Percentiles rank a stretch among this genome's conserved stretches.
These are phyloP conservation scores for Hydrozoanthus gracilis DNA, from an alignment of 92 coral and sea anemone species.

Conservation along the genomic window DNA sequence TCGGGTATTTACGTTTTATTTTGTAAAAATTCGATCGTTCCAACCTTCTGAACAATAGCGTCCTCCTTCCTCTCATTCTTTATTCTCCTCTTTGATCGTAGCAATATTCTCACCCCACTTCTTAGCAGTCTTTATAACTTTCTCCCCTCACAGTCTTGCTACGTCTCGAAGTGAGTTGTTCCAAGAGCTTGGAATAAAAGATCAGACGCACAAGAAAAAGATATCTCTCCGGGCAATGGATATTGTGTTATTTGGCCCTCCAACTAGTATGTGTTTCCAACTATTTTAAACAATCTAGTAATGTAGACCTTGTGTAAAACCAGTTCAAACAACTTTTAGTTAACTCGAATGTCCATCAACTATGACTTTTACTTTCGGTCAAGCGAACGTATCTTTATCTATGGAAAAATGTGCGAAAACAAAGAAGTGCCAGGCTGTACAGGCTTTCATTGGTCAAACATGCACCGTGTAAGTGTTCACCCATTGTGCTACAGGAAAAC, in stretches of 20 bases:
- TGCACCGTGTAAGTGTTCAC: not conserved
- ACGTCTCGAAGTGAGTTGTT: conserved; percentile 54
- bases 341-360: too few species aligned
- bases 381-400: too few species aligned
- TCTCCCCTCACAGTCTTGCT: conserved; percentile 37
- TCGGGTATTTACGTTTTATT: too few species aligned
- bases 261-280: conserved; percentile 9
- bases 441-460: not conserved
- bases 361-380: too few species aligned
- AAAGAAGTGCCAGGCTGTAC: not conserved
- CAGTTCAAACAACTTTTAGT: not conserved
- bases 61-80: not conserved
- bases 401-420: too few species aligned
- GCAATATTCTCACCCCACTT: not conserved
- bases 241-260: conserved; percentile 67
- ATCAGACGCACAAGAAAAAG: conserved; percentile 50
- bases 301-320: too few species aligned
- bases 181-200: conserved; percentile 47
- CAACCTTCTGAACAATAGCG: too few species aligned
- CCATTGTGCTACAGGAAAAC: too few species aligned
- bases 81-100: not conserved
- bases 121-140: not conserved
- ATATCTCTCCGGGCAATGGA: conserved; percentile 67
- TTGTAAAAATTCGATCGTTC: too few species aligned
- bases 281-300: too few species aligned